These are phyloP conservation scores for Belgica antarctica DNA, from an alignment of 2,888 invertebrate species.

Conservation along the genomic window DNA sequence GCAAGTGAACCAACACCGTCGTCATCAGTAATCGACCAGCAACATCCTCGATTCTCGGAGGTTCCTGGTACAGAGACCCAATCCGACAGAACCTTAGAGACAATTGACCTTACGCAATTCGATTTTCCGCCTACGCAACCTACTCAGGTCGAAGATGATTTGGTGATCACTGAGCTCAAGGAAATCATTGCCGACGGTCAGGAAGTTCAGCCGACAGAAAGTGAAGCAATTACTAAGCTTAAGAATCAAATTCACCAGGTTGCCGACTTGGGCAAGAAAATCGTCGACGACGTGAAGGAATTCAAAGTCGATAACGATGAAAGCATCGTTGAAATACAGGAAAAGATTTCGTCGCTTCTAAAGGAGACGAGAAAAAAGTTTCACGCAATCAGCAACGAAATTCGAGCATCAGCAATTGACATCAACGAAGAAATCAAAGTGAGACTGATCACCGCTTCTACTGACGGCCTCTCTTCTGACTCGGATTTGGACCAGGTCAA, in stretches of 20 bases:
- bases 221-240: not conserved
- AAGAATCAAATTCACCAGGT: not conserved
- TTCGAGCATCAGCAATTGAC: slow-evolving; percentile 4
- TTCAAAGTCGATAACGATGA: not conserved
- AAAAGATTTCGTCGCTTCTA: not conserved
- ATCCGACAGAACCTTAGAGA: too few relatives aligned
- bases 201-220: not conserved
- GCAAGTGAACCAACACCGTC: too few relatives aligned
- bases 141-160: too few relatives aligned
- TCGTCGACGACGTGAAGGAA: not conserved
- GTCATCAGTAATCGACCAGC: too few relatives aligned
- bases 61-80: too few relatives aligned
- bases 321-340: not conserved
- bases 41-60: too few relatives aligned
- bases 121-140: too few relatives aligned
- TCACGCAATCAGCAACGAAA: slow-evolving; percentile 1
- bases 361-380: not conserved
- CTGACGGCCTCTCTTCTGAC: not conserved
- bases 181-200: too few relatives aligned
- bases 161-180: too few relatives aligned
- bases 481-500: not conserved
- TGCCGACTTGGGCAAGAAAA: not conserved
- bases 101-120: too few relatives aligned
- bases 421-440: not conserved
- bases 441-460: not conserved